phyloP scores from a whole-genome alignment of 1,140 invertebrate genomes.

The Heliconius eleuchia region DNA sequence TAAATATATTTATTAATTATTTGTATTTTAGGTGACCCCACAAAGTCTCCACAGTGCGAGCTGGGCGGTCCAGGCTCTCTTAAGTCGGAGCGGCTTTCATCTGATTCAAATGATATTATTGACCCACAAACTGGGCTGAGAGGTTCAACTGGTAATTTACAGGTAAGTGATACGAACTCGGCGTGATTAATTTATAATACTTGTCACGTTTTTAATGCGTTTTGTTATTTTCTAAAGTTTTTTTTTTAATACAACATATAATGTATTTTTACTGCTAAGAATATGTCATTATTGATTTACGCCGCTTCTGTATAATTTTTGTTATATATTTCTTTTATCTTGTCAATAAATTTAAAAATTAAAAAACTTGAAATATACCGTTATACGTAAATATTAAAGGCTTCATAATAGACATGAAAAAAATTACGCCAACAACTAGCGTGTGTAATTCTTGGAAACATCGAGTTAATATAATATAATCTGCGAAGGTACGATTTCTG shows the following conservation, averaged over 20 bases:
- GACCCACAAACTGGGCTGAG: conserved; percentile 79
- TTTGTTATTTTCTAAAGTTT: neutral
- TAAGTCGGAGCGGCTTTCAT: conserved; percentile 79
- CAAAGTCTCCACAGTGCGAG: conserved; percentile 79
- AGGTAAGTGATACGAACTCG: conserved; percentile 51
- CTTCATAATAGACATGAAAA: neutral
- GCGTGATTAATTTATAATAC: neutral
- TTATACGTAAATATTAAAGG: neutral
- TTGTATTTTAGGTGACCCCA: conserved; percentile 69
- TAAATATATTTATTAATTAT: neutral
- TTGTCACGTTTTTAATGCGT: neutral
- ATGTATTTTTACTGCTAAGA: neutral
- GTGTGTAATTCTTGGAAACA: neutral
- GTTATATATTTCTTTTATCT: too few species aligned
- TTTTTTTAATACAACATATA: neutral
- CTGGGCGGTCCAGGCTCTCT: conserved; percentile 76
- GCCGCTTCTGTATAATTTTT: too few species aligned
- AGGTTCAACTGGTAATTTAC: conserved; percentile 66
- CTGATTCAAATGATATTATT: conserved; percentile 80
- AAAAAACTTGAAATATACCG: too few species aligned
- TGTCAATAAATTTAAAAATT: too few species aligned
- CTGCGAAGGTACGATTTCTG: conserved; percentile 20
- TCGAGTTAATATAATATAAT: conserved; percentile 16
- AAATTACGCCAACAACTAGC: neutral
- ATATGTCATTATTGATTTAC: too few species aligned